Percentiles rank a stretch among this genome's conserved stretches.
Evolutionary conservation across 2,113 vertebrate species (phyloP).

Genomic region (Colossoma macropomum): DNA sequence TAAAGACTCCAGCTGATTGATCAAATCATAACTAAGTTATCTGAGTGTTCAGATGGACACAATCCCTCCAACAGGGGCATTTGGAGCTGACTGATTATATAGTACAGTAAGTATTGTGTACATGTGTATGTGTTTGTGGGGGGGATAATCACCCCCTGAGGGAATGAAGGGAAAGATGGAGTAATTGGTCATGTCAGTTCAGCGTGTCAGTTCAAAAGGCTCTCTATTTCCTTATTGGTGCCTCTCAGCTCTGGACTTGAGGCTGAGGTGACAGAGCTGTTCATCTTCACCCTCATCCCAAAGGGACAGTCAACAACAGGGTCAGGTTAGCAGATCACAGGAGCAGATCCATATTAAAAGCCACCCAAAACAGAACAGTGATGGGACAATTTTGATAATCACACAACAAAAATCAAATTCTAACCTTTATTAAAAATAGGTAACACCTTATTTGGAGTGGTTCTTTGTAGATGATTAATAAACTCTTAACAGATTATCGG

Average conservation of each 20-base stretch:
- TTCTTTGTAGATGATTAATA: too few species aligned
- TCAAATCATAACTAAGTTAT: neutral
- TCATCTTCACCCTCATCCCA: too few species aligned
- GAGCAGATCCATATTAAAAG: too few species aligned
- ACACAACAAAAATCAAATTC: too few species aligned
- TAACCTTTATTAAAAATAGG: too few species aligned
- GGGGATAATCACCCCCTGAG: neutral
- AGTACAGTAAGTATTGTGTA: slow-evolving; percentile 10
- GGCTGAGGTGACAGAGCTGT: too few species aligned
- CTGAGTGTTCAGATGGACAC: neutral
- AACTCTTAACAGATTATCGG: too few species aligned
- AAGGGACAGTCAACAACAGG: neutral
- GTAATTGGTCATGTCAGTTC: slow-evolving; percentile 9
- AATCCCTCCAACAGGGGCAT: neutral
- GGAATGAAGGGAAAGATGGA: slow-evolving; percentile 18
- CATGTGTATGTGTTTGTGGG: neutral
- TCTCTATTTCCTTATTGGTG: slow-evolving; percentile 4
- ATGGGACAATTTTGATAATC: too few species aligned
- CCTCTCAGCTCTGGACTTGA: neutral
- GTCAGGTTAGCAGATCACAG: too few species aligned
- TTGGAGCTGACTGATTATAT: neutral
- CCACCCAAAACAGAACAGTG: too few species aligned
- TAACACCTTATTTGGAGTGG: too few species aligned
- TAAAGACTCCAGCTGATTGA: neutral
- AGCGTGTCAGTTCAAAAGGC: neutral